These are phyloP conservation scores for Neodon shergylaensis DNA, from an alignment of 2,113 vertebrate species.

Conservation along the genomic window DNA sequence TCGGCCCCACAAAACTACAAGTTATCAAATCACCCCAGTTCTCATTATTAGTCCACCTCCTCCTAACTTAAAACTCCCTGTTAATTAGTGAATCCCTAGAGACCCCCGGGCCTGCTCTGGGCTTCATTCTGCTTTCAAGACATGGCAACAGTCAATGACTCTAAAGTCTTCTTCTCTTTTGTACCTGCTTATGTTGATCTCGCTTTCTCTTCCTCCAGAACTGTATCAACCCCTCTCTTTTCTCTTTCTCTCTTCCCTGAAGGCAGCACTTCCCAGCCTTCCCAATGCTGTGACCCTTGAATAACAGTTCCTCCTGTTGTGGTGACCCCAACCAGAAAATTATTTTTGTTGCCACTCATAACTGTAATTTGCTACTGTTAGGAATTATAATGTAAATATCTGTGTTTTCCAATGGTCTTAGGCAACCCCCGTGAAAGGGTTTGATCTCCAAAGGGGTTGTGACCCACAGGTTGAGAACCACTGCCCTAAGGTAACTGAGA, in stretches of 20 bases:
- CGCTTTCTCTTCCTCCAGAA: not conserved
- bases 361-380: not conserved
- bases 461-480: not conserved
- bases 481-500: not conserved
- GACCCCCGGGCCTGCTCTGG: not conserved
- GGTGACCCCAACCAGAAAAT: not conserved
- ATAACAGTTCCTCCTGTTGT: not conserved
- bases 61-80: not conserved
- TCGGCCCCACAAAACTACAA: not conserved
- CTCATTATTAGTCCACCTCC: not conserved
- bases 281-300: not conserved
- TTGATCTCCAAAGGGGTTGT: not conserved
- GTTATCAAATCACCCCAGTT: not conserved
- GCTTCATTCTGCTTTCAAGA: not conserved
- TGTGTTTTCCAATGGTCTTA: not conserved
- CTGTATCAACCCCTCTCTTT: not conserved
- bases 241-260: not conserved
- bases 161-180: not conserved
- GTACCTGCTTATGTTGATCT: not conserved
- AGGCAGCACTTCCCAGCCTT: not conserved
- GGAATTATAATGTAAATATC: not conserved
- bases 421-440: not conserved
- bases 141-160: not conserved
- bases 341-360: not conserved
- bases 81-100: not conserved